Evolutionary conservation across 2,113 vertebrate genomes (phyloP), one percentile per base, ranked within the genome.

Genomic region (Hystrix cristata): DNA sequence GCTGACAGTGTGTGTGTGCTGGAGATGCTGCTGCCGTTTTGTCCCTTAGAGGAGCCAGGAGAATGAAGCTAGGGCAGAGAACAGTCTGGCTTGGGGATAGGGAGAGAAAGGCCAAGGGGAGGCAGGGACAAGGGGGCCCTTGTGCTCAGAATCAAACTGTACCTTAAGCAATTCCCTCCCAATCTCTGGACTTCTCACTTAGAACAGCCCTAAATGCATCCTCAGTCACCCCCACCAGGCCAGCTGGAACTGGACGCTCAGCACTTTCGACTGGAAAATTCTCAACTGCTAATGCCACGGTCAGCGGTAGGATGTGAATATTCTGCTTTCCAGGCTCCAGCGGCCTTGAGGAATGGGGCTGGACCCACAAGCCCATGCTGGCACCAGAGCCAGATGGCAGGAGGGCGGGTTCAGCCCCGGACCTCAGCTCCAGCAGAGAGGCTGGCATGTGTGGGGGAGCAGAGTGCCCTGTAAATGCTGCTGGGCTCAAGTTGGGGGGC

Each of bases 1-100:
- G 19, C 23, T 2, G 11, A 2, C 5, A 0, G 21, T 48, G 10
- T 19, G 2, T 9, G n/a, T 72, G 84, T 8, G 14, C 7, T 13
- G 1, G 29, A 12, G 81, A 27, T 29, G 19, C 7, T 2, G 14
- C 2, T 34, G 48, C 12, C 9, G 1, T 64, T 55, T 21, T 11
- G 23, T 69, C 62, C n/a, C 27, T 21, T 8, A 2, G 0, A 34
- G 65, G n/a, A 64, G 27, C 14, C 29, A 1, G 7, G 62, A 62
- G 51, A 48, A 19, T 25, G 27, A 72, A 85, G 59, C 46, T 18
- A 13, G 13, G 0, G 59, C 9, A 10, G 51, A 55, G 34, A 43
- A 48, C 3, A 34, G 53, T 1, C 51, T 31, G 43, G 34, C 23
- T 29, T n/a, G 60, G 11, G 69, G 9, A 51, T 16, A 31, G 1